Conservation (phyloP, 2,888 invertebrate genomes). For the Rhingia rostrata region DNA sequence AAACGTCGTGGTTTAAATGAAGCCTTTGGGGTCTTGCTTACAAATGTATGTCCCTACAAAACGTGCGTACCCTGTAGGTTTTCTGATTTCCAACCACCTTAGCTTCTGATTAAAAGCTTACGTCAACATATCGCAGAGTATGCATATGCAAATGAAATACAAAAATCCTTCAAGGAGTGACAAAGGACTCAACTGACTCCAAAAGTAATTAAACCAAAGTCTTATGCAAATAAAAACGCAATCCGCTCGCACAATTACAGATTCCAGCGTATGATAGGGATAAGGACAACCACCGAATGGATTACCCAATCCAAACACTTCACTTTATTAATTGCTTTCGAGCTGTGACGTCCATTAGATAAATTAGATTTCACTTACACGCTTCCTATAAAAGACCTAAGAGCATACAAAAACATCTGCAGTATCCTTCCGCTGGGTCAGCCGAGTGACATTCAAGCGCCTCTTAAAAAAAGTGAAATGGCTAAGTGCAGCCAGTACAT, state of each 20-base stretch:
- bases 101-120: no score
- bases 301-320: not conserved
- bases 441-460: not conserved
- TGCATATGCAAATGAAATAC: no score
- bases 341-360: not conserved
- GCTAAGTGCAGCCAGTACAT: slow-evolving; percentile 7
- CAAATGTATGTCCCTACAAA: no score
- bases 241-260: not conserved
- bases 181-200: not conserved
- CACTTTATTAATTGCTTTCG: not conserved
- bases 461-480: slow-evolving; percentile 15
- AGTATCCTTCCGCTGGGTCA: slow-evolving; percentile 40
- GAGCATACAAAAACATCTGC: not conserved
- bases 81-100: no score
- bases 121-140: no score
- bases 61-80: no score
- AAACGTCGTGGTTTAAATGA: no score
- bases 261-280: not conserved
- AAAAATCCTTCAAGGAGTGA: not conserved
- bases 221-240: not conserved
- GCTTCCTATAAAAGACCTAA: slow-evolving; percentile 30
- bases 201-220: not conserved
- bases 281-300: not conserved
- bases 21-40: no score
- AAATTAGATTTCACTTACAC: not conserved